These are phyloP conservation scores for Apodemus sylvaticus DNA, from an alignment of 2,113 vertebrate species.

Conservation along the genomic window DNA sequence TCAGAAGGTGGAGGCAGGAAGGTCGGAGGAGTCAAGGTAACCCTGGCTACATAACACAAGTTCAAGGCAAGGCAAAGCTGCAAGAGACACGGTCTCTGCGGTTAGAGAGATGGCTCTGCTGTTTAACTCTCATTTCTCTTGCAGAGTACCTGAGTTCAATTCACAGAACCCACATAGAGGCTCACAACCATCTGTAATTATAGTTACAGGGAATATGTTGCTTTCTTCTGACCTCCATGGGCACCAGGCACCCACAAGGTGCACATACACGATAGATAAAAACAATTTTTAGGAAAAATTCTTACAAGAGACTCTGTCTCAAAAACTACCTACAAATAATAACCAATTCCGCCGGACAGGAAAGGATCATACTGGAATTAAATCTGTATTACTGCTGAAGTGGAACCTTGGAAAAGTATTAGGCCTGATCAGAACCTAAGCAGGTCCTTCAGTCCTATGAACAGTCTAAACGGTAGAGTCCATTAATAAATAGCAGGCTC, in stretches of 20 bases:
- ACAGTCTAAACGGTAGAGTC: neutral
- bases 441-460: neutral
- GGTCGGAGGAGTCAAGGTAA: neutral
- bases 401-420: constrained; percentile 1
- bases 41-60: neutral
- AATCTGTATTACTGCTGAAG: neutral
- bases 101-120: neutral
- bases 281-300: neutral
- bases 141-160: neutral
- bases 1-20: neutral
- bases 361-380: neutral
- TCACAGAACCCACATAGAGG: neutral
- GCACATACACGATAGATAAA: neutral
- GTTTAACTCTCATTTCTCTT: neutral
- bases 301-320: neutral
- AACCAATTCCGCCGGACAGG: neutral
- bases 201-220: neutral
- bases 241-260: neutral
- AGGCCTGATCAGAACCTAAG: neutral
- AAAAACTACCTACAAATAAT: neutral
- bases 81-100: too few relatives aligned
- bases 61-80: neutral
- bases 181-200: neutral
- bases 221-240: neutral
- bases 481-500: neutral